phyloP scores from a whole-genome alignment of 1,140 invertebrate species.

The Melitaea cinxia region DNA sequence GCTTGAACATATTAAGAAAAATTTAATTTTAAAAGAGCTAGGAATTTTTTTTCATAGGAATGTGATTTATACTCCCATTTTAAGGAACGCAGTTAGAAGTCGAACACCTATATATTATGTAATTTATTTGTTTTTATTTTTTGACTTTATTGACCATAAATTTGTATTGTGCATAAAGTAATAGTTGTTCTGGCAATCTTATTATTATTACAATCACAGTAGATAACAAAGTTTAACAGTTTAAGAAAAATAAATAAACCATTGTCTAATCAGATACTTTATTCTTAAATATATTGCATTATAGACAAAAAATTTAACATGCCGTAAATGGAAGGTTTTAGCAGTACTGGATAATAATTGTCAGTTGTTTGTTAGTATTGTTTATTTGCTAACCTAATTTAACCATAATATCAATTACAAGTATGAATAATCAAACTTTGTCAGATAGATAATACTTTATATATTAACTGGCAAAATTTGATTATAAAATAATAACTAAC shows the following conservation, averaged over 20 bases:
- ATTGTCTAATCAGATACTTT: slow-evolving; percentile 53
- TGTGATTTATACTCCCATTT: too few relatives aligned
- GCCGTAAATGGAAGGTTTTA: slow-evolving; percentile 51
- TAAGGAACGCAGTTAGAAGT: too few relatives aligned
- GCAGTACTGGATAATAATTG: slow-evolving; percentile 52
- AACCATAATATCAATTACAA: slow-evolving; percentile 39
- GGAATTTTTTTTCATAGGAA: too few relatives aligned
- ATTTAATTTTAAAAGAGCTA: too few relatives aligned
- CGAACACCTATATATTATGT: too few relatives aligned
- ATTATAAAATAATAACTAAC: slow-evolving; percentile 31
- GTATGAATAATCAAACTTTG: slow-evolving; percentile 48
- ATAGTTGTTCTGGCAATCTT: neutral
- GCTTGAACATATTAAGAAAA: too few relatives aligned
- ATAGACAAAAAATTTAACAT: slow-evolving; percentile 64
- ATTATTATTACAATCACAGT: too few relatives aligned
- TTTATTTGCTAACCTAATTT: slow-evolving; percentile 19
- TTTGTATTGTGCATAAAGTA: too few relatives aligned
- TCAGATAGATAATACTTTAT: slow-evolving; percentile 27
- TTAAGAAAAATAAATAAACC: slow-evolving; percentile 37
- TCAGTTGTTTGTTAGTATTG: slow-evolving; percentile 36
- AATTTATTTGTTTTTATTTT: neutral
- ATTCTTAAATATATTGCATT: slow-evolving; percentile 56
- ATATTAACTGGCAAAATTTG: slow-evolving; percentile 51
- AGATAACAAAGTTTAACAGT: neutral
- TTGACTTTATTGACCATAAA: too few relatives aligned